These are phyloP conservation scores for Achroia grisella DNA, from an alignment of 1,140 invertebrate species.

Conservation along the genomic window DNA sequence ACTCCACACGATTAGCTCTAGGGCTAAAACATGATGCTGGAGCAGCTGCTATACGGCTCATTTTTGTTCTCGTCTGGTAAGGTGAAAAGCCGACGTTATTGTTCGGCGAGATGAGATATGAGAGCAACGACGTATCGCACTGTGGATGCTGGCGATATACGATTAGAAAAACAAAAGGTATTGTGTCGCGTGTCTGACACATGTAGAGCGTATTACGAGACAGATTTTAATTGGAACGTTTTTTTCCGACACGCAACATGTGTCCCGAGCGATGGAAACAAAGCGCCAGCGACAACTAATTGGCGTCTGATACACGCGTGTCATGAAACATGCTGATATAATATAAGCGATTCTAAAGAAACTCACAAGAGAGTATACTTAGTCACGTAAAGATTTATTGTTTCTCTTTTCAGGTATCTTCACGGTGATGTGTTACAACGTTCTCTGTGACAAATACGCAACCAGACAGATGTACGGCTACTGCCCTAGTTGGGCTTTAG, in stretches of 20 bases:
- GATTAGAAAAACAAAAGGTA: slow-evolving; percentile 39
- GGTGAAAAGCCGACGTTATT: slow-evolving; percentile 26
- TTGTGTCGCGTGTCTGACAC: slow-evolving; percentile 38
- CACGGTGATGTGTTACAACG: slow-evolving; percentile 99
- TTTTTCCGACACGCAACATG: slow-evolving; percentile 35
- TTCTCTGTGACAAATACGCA: slow-evolving; percentile 99
- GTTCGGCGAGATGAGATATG: slow-evolving; percentile 14
- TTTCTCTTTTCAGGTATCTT: slow-evolving; percentile 85
- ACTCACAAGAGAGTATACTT: slow-evolving; percentile 5
- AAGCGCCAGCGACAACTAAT: slow-evolving; percentile 29
- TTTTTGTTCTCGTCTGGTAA: slow-evolving; percentile 20
- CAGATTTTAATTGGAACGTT: slow-evolving; percentile 39
- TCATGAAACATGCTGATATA: slow-evolving; percentile 24
- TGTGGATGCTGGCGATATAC: slow-evolving; percentile 13
- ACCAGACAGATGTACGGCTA: slow-evolving; percentile 98
- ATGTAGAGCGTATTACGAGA: slow-evolving; percentile 39
- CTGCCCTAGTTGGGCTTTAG: slow-evolving; percentile 97
- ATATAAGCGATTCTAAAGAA: slow-evolving; percentile 17
- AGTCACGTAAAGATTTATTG: slow-evolving; percentile 1
- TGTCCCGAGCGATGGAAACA: slow-evolving; percentile 18
- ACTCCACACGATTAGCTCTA: slow-evolving; percentile 29
- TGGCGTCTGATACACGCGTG: slow-evolving; percentile 27
- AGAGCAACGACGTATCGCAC: slow-evolving; percentile 10
- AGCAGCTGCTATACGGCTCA: slow-evolving; percentile 29
- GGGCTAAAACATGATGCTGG: slow-evolving; percentile 7